Base-by-base conservation (phyloP, 2,797 vertebrate species). In the Rhinophrynus dorsalis region DNA sequence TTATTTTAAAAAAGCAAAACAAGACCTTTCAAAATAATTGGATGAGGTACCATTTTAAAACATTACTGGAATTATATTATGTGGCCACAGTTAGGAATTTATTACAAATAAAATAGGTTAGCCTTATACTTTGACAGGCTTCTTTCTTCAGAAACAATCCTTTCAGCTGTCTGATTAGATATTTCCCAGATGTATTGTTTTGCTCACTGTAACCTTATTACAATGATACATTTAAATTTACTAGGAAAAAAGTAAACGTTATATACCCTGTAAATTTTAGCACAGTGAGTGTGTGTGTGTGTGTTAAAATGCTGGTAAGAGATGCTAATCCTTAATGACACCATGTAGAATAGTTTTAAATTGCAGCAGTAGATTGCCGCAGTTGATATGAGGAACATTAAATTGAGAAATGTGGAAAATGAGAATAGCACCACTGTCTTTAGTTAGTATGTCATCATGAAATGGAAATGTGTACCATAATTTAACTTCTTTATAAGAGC, bases 271-370 rank as follows among this genome's bases (percentile, higher is more conserved):
- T 23, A 12, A 1, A 2, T 23, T 48, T 48, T 48, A 20, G 11
- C 45, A 48, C 45, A 24, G 8, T 24, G 4, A n/a, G 5, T 48
- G 3, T 38, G 8, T 11, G 5, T 21, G 15, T 23, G 3, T 21
- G 18, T 47, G 20, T 47, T 12, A 86, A 85, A 84, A 83, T 85
- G 84, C 85, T 76, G 73, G 45, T 78, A 81, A 85, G 82, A 0
- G 2, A 20, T 74, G 51, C 66, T 76, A 75, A 80, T 78, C 69
- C 71, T 82, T 79, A 83, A 84, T 83, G 83, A 82, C 83, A 80
- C 63, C 77, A 81, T 84, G 78, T 80, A 67, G 84, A 81, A 79
- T 82, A 75, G 57, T 83, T 83, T 83, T 47, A 37, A 38, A 57
- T 76, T 78, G 35, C 58, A 0, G 0, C 67, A 66, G 38, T 42